Evolutionary conservation across 2,113 vertebrate genomes (phyloP), one percentile per base, ranked within the genome.

Genomic region (Numida meleagris): DNA sequence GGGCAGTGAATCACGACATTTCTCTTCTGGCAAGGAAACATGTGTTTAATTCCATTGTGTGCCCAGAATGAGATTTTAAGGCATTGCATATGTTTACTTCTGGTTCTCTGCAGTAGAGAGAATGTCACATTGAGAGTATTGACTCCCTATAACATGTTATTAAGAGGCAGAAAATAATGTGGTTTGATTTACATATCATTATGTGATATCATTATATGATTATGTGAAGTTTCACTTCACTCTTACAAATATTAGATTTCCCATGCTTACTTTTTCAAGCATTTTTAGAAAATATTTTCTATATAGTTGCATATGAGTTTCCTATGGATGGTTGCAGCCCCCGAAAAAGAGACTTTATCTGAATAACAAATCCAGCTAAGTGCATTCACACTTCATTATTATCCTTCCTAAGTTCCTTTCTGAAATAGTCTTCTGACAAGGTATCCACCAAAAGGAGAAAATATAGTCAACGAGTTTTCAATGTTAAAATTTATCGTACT

Each of bases 281-380:
- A 50, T 48, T 73, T 94, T 29, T 76, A 4, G 19, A 38, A 42
- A 42, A 18, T 29, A 27, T 61, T 58, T 36, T 31, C 34, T 23
- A 18, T 40, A 42, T 34, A 80, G 3, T 42, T 83, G 10, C 38
- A 67, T 50, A 67, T 38, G 50, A 34, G 13, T 12, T 14, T 63
- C 13, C 17, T 77, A 27, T 3, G 4, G 23, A 79, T 18, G 5
- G 9, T 55, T 68, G 82, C 13, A 72, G 24, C 48, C 33, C 33
- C 15, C 29, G 18, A 74, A 80, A 63, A 88, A 86, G 66, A 80
- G 19, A 14, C 23, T 85, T 59, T 82, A 24, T 36, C 20, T 82
- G 43, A 95, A 88, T 53, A 88, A 83, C 48, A 81, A 57, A 91
- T 83, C 34, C 82, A 95, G 76, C 65, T 96, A 82, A 65, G 71